Evolutionary conservation across 1,140 invertebrate species (phyloP), one percentile per base, ranked within the genome.

Genomic region (Zeugodacus cucurbitae): DNA sequence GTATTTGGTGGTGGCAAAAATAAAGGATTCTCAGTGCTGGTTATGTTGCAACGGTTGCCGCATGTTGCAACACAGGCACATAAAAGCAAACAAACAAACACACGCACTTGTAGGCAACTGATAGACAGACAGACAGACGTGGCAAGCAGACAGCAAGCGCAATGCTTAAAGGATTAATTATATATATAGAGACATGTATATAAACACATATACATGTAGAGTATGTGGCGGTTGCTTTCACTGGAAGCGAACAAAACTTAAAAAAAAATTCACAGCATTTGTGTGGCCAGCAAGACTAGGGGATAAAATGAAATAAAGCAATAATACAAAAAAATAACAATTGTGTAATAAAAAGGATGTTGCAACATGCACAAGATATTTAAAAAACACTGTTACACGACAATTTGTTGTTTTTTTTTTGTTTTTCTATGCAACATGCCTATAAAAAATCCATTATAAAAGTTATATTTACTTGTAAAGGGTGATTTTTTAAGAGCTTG

Each of bases 111-210:
- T 22, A 44, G 64, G 4, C 41, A 82, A 2, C 37, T 14, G 41
- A 48, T 20, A 82, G 74, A 82, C 74, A 48, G 22, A 37, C 67
- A 5, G 32, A 82, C 41, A 48, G 41, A 29, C 41, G 26, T 54
- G 41, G 22, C 44, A 82, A 48, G 22, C 74, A 32, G 64, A 67
- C 64, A 67, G 22, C 5, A 34, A 74, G 70, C 34, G 70, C 7
- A 34, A 32, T 32, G 67, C 74, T 48, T 44, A 82, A 82, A 82
- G 74, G 74, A 82, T 82, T 82, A 82, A 82, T 82, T 82, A 82
- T 82, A 82, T 48, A 26, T 37, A 41, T 82, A 54, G 4, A 17
- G 1, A 41, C 37, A n/a, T 41, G n/a, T n/a, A 20, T 74, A 44
- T 41, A 41, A 44, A n/a, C 6, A 74, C 3, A 26, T 70, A 0